These are phyloP conservation scores for Porites lutea DNA, from an alignment of 64 coral and sea anemone genomes.

Conservation along the genomic window DNA sequence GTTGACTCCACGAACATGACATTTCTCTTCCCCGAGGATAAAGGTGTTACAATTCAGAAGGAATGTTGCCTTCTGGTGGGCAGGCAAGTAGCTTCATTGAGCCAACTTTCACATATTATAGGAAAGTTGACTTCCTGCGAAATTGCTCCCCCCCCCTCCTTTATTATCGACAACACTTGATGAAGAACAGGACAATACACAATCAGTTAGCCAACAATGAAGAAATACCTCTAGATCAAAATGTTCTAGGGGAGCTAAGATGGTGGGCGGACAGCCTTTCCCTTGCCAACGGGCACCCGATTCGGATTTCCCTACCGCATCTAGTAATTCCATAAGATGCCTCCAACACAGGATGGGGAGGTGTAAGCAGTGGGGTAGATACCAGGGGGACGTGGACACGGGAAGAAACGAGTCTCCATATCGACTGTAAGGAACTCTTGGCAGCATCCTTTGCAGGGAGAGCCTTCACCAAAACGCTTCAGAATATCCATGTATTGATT, in stretches of 20 bases:
- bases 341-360: conserved; percentile 43
- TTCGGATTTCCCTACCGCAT: conserved; percentile 3
- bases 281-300: conserved; percentile 5
- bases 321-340: conserved; percentile 55
- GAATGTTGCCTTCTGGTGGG: not conserved
- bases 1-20: conserved; percentile 18
- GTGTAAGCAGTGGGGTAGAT: conserved; percentile 16
- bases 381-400: conserved; percentile 31
- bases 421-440: conserved; percentile 7
- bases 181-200: not conserved
- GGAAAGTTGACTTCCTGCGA: conserved; percentile 36
- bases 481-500: conserved; percentile 17
- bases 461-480: conserved; percentile 21
- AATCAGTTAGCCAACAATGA: not conserved
- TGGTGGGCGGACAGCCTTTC: not conserved
- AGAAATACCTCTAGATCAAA: not conserved
- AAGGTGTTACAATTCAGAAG: not conserved
- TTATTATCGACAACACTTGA: conserved; percentile 20
- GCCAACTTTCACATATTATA: conserved; percentile 42
- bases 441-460: not conserved
- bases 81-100: not conserved
- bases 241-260: conserved; percentile 15
- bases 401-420: conserved; percentile 29
- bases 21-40: conserved; percentile 24
- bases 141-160: too few relatives aligned